phyloP scores from a whole-genome alignment of 2,113 vertebrate genomes.

The Nannobrachium achirus region DNA sequence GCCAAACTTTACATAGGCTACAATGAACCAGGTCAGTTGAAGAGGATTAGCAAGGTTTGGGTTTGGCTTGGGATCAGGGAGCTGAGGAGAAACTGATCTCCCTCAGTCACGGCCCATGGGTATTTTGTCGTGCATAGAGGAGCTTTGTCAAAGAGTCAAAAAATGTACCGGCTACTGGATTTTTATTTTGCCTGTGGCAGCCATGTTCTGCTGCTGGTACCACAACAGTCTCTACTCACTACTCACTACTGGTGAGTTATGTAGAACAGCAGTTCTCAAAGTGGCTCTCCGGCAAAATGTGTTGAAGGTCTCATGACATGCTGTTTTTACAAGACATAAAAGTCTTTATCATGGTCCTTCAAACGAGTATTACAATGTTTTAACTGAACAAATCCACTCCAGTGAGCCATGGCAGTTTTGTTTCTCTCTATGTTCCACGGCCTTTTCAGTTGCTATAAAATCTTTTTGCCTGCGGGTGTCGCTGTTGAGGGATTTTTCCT shows the following conservation, averaged over 20 bases:
- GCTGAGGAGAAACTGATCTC: conserved; percentile 25
- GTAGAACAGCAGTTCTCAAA: too few species aligned
- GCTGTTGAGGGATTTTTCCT: too few species aligned
- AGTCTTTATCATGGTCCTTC: too few species aligned
- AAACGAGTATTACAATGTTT: too few species aligned
- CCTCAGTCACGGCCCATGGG: neutral
- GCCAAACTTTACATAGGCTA: conserved; percentile 40
- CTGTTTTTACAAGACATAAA: too few species aligned
- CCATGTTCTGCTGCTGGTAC: conserved; percentile 4
- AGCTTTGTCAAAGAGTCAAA: conserved; percentile 37
- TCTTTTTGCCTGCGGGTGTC: too few species aligned
- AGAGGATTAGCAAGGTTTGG: conserved; percentile 42
- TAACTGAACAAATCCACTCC: too few species aligned
- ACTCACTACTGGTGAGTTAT: conserved; percentile 19
- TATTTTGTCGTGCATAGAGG: conserved; percentile 26
- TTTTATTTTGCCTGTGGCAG: neutral
- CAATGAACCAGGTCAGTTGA: conserved; percentile 44
- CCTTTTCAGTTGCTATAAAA: too few species aligned
- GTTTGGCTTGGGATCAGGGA: conserved; percentile 39
- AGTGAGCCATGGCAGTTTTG: too few species aligned
- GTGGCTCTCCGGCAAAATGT: too few species aligned
- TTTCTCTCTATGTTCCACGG: too few species aligned
- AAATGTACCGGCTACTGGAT: conserved; percentile 4
- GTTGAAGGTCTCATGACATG: too few species aligned
- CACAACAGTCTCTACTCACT: neutral